Base-by-base conservation (phyloP, 2,888 invertebrate species). In the Bursaphelenchus okinawaensis region DNA sequence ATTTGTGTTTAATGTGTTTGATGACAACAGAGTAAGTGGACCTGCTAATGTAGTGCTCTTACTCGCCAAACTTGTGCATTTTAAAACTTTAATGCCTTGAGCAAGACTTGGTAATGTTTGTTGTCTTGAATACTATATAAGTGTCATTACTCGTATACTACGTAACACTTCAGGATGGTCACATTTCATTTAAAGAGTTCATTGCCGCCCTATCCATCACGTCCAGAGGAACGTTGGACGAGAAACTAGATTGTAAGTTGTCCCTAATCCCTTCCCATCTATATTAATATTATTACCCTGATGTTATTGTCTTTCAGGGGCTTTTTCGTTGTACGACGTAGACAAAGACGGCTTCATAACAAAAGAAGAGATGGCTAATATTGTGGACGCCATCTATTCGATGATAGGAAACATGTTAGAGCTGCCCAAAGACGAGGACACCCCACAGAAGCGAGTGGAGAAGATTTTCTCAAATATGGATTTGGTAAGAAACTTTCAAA, bases 1-100 rank as follows among this genome's bases (percentile, higher is more conserved):
- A 62, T 88, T 95, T 83, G 95, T 96, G 68, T 96, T 96, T 88
- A 90, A 94, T 83, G 96, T 96, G 61, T 96, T 96, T 85, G 95
- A 95, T 85, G 92, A 93, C 87, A 95, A 95, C 85, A 92, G 92
- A 86, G 95, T 94, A 86, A 90, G 55, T 23, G n/a, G n/a, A n/a
- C n/a, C n/a, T n/a, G n/a, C n/a, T n/a, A n/a, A n/a, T n/a, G n/a
- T n/a, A n/a, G n/a, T n/a, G n/a, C n/a, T n/a, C n/a, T n/a, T n/a
- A n/a, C n/a, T n/a, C n/a, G n/a, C n/a, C n/a, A n/a, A n/a, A n/a
- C n/a, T n/a, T n/a, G n/a, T 19, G 12, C 19, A 16, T 19, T 54
- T 54, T 9, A 19, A 9, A 12, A 12, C 9, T 54, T 54, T 20
- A 56, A 57, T 55, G n/a, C n/a, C n/a, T n/a, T n/a, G n/a, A n/a